Base-by-base conservation (phyloP, 2,797 vertebrate genomes). In the Capromys pilorides region DNA sequence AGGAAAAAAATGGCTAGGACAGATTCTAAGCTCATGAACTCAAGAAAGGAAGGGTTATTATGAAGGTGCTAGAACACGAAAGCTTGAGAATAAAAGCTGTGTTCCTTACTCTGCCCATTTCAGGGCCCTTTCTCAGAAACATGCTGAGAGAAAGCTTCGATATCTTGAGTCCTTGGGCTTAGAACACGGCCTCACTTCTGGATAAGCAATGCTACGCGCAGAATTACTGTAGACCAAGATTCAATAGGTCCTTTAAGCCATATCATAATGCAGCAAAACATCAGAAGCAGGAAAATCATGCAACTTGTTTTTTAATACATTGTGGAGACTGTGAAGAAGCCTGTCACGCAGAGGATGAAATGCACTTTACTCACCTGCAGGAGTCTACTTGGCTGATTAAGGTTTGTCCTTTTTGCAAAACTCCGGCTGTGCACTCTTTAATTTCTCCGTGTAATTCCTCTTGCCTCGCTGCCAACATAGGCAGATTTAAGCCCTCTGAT, bases 371-470 rank as follows among this genome's bases (percentile, higher is more conserved):
- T 98, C 97, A 99, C 99, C 98, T 98, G 94, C 98, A 97, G 88
- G 98, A 93, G 86, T 96, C 97, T 64, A 97, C 97, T 97, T 98
- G 99, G 77, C 97, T 97, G 89, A 99, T 87, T 90, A 99, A 98
- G 82, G 94, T 62, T 93, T 73, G 97, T 90, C 99, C 99, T 83
- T 98, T 98, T 49, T 98, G 98, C 92, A 99, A 98, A 64, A 98
- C 95, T 59, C 98, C 98, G 1, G 93, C 94, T 93, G 98, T 96
- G 26, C 94, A 98, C 18, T 96, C 97, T 96, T 97, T 98, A 92
- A 99, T 97, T 93, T 87, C 97, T 95, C 97, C 97, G 90, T 98
- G 98, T 93, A 98, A 97, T 93, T 98, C 98, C 82, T 98, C 94
- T 2, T 98, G 98, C 93, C 98, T 98, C 31, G 33, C 96, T 78